Conservation (phyloP, 1,140 invertebrate species). For the Pachyrhynchus sulphureomaculatus region DNA sequence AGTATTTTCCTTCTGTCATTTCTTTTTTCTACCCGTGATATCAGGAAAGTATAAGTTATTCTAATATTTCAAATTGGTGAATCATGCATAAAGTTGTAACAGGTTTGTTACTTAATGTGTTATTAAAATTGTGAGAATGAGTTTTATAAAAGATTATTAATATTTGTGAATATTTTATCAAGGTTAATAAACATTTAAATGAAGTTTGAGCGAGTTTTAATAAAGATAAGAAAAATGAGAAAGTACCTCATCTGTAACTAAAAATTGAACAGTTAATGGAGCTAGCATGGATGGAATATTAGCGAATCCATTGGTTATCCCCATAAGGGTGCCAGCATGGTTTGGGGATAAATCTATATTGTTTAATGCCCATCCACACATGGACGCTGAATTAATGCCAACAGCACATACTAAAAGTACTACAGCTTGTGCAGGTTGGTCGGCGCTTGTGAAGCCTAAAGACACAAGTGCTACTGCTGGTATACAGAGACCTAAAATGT, state of each 20-base stretch:
- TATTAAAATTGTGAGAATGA: too few species aligned
- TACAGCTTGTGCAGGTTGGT: conserved; percentile 55
- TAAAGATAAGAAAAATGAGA: too few species aligned
- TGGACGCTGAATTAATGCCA: conserved; percentile 70
- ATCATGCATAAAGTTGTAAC: too few species aligned
- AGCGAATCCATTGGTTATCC: conserved; percentile 72
- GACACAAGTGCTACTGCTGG: conserved; percentile 62
- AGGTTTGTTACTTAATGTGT: too few species aligned
- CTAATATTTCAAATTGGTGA: too few species aligned
- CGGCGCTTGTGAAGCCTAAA: conserved; percentile 46
- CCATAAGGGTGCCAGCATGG: conserved; percentile 69
- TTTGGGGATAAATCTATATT: conserved; percentile 73
- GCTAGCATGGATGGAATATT: conserved; percentile 70
- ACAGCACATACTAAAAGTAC: conserved; percentile 68
- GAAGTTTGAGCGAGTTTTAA: too few species aligned
- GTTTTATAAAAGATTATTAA: too few species aligned
- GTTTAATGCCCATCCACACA: conserved; percentile 66
- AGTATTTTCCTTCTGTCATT: too few species aligned
- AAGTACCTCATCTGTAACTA: conserved; percentile 62
- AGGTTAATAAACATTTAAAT: too few species aligned
- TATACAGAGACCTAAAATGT: conserved; percentile 55
- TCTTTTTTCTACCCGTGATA: too few species aligned
- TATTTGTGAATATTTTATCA: too few species aligned
- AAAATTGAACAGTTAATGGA: conserved; percentile 53
- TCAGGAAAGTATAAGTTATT: too few species aligned